These are phyloP conservation scores for Abrostola triplasia DNA, from an alignment of 2,888 invertebrate species.

Conservation along the genomic window DNA sequence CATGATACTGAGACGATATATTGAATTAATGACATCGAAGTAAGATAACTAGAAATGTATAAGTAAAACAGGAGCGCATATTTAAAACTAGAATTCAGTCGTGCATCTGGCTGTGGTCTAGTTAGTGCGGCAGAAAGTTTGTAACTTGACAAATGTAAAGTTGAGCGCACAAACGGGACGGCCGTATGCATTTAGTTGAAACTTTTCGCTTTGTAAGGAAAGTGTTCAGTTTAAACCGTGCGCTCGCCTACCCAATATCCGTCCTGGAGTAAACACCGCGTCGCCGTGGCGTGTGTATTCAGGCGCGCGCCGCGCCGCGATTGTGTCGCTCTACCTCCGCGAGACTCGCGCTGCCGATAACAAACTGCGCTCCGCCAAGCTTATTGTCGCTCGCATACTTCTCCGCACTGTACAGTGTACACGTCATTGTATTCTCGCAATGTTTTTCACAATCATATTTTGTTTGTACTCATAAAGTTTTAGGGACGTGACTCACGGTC, in stretches of 20 bases:
- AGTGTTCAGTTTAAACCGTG: slow-evolving; percentile 77
- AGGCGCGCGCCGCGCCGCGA: slow-evolving; percentile 65
- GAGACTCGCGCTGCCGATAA: slow-evolving; percentile 63
- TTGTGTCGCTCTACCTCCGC: slow-evolving; percentile 62
- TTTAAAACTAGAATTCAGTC: slow-evolving; percentile 32
- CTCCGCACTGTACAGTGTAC: slow-evolving; percentile 27
- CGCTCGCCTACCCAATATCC: slow-evolving; percentile 79
- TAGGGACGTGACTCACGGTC: slow-evolving; percentile 68
- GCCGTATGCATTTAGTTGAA: slow-evolving; percentile 82
- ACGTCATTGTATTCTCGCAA: slow-evolving; percentile 56
- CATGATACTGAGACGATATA: slow-evolving; percentile 25
- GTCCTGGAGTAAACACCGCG: slow-evolving; percentile 70
- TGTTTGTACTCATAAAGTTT: slow-evolving; percentile 66
- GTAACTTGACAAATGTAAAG: slow-evolving; percentile 77
- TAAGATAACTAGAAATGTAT: slow-evolving; percentile 17
- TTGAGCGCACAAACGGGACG: slow-evolving; percentile 72
- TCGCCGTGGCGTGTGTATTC: slow-evolving; percentile 70
- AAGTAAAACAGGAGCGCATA: slow-evolving; percentile 27
- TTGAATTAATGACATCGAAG: slow-evolving; percentile 29
- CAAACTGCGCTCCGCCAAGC: slow-evolving; percentile 65
- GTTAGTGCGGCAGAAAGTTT: slow-evolving; percentile 68
- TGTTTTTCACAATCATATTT: slow-evolving; percentile 66
- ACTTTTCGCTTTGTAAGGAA: slow-evolving; percentile 83
- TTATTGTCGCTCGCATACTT: slow-evolving; percentile 64
- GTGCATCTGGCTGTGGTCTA: slow-evolving; percentile 55